Base-by-base conservation (phyloP, 92 coral and sea anemone species). In the Phymanthus crucifer region DNA sequence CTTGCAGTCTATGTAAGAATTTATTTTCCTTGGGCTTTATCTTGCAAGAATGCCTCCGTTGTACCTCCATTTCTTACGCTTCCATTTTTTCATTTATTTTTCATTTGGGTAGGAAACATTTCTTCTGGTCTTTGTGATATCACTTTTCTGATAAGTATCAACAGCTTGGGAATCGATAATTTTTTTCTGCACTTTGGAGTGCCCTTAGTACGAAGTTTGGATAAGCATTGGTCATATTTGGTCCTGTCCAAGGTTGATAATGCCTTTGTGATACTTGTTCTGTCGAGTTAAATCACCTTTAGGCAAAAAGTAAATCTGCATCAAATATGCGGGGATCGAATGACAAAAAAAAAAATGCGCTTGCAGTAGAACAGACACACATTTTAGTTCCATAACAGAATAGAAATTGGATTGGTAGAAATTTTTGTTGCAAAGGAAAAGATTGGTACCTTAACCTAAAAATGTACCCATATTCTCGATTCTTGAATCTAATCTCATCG, bases 41-140 rank as follows among this genome's bases (percentile, higher is more conserved):
- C n/a, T n/a, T n/a, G n/a, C n/a, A n/a, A n/a, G n/a, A n/a, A n/a
- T n/a, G n/a, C n/a, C n/a, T n/a, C 29, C 68, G 34, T 29, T 9
- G 26, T 61, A 54, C 10, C 10, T 54, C 64, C 64, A 54, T 54
- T 54, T 54, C 64, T 54, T 18, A 8, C 34, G 29, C 68, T 29
- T 24, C 34, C 35, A 26, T 61, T 27, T 61, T 61, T 61, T 61
- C 68, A 61, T 61, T 27, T 61, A 61, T 61, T 61, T 27, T 61
- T n/a, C 68, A 61, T 61, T 61, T 9, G 29, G 8, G 1, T 61
- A 27, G 68, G 68, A 61, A 61, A 61, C 68, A 61, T 61, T 0
- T 61, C 4, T 61, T 61, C 11, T 61, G 68, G 10, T 27, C 17
- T 8, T 29, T 10, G 33, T 61, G 34, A 2, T 24, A 26, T 34